Evolutionary conservation across 2,797 vertebrate species (phyloP), one percentile per base, ranked within the genome.

Genomic region (Clarias pachynema): DNA sequence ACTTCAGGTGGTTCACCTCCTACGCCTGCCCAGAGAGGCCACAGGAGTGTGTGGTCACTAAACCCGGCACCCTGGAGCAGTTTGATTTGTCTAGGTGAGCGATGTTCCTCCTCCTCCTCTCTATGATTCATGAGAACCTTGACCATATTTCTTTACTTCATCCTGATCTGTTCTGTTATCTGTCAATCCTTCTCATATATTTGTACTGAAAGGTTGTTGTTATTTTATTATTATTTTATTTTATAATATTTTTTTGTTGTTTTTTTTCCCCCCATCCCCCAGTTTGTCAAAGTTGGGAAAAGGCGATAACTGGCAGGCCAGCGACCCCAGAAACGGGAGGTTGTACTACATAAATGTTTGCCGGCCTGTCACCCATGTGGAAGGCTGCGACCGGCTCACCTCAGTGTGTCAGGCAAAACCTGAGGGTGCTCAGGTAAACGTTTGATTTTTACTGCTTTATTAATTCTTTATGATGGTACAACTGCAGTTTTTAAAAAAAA

Each of bases 341-440:
- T 97, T 96, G 87, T 99, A 98, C 89, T 97, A 98, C 93, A 96
- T 99, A 89, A 99, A 98, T 0, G 89, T 99, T 31, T 99, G 98
- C 65, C 96, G 96, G 3, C 96, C 97, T 0, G 90, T 99, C 88
- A 94, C 91, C 49, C 91, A 95, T 0, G 94, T 98, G 5, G 87
- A 85, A 0, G 97, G 97, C 85, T 99, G 98, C 0, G 97, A 97
- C 88, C 96, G 94, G 0, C 92, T 92, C 0, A 95, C 98, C 0
- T 96, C 98, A 0, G 95, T 95, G 69, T 99, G 98, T 77, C 95
- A 99, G 94, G 96, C 96, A 93, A 92, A 94, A 12, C 97, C 96
- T 29, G 87, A 26, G 0, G 81, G 0, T 0, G 70, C 91, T 0
- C 80, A 94, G 84, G 97, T 98, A 79, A 93, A 94, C 91, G 5